phyloP scores from a whole-genome alignment of 2,797 vertebrate species.

The Leontopithecus rosalia region DNA sequence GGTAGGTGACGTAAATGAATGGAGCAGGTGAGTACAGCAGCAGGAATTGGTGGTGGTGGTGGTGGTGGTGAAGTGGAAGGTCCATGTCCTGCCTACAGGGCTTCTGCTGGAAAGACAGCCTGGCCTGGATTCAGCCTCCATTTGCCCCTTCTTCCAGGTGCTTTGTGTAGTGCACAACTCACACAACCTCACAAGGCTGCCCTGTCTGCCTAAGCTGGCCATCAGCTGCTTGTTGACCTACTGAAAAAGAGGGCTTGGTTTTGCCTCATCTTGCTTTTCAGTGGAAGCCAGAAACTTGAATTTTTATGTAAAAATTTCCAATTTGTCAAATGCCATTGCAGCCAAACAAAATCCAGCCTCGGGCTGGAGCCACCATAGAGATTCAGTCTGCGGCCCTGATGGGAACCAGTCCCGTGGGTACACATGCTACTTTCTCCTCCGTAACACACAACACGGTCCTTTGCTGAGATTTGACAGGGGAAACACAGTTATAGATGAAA shows the following conservation, averaged over 20 bases:
- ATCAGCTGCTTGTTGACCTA: neutral
- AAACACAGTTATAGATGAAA: neutral
- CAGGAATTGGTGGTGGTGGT: neutral
- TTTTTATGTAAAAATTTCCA: neutral
- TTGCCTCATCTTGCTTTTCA: neutral
- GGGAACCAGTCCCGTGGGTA: neutral
- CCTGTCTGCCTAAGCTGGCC: neutral
- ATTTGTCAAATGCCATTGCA: neutral
- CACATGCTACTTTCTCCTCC: neutral
- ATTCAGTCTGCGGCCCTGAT: neutral
- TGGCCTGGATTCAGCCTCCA: neutral
- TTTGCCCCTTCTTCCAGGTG: neutral
- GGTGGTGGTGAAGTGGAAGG: neutral
- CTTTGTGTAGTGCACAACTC: neutral
- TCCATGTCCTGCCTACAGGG: neutral
- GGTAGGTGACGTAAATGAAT: rapidly evolving
- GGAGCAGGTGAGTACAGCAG: neutral
- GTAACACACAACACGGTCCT: neutral
- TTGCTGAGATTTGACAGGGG: neutral
- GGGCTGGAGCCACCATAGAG: neutral
- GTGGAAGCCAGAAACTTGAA: neutral
- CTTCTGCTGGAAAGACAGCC: neutral
- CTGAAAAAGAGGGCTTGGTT: neutral
- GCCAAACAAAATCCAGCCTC: neutral
- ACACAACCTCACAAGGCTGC: neutral